Evolutionary conservation across 2,113 vertebrate species (phyloP).

Genomic region (Mastomys natalensis): DNA sequence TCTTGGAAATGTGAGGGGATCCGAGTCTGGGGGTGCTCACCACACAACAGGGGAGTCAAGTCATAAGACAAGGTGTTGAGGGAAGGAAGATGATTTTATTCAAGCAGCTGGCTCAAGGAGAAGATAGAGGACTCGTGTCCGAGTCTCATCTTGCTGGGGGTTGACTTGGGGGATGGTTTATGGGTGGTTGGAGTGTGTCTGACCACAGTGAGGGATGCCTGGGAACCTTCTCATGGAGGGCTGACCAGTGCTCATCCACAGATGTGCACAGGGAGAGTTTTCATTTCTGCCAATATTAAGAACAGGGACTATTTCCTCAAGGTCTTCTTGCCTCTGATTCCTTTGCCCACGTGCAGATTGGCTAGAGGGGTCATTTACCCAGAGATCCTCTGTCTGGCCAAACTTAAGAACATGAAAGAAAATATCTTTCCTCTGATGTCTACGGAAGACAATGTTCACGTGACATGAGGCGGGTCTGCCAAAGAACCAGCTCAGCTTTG

Average conservation of each 20-base stretch:
- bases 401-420: not conserved
- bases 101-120: not conserved
- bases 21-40: not conserved
- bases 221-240: not conserved
- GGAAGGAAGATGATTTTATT: not conserved
- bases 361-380: too few relatives aligned
- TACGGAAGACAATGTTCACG: not conserved
- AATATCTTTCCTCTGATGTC: not conserved
- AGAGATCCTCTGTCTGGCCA: not conserved
- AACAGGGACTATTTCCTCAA: not conserved
- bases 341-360: not conserved
- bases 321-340: too few relatives aligned
- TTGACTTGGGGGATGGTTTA: not conserved
- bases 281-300: not conserved
- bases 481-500: not conserved
- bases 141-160: not conserved
- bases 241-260: not conserved
- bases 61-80: not conserved
- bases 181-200: not conserved
- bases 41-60: not conserved
- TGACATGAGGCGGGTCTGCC: not conserved
- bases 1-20: not conserved
- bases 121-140: not conserved
- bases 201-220: too few relatives aligned
- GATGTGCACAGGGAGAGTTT: not conserved